Conservation (phyloP, 2,888 invertebrate genomes). For the Caprella mutica region DNA sequence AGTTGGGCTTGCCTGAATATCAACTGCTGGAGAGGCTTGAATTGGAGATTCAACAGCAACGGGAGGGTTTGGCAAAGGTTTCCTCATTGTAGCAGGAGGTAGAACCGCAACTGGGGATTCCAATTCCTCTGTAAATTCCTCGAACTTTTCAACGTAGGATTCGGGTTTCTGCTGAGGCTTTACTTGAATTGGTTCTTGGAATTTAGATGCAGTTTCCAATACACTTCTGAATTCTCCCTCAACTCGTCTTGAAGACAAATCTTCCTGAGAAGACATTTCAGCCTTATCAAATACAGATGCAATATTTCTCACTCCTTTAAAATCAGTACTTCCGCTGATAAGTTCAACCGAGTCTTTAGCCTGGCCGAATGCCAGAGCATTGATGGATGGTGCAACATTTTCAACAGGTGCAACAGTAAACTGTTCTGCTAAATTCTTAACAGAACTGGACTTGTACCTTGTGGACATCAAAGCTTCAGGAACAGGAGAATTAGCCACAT, state of each 20-base stretch:
- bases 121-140: constrained; percentile 11
- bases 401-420: constrained; percentile 11
- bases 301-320: constrained; percentile 9
- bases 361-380: constrained; percentile 19
- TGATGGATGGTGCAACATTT: constrained; percentile 11
- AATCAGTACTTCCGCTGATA: not conserved
- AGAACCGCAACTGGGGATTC: constrained; percentile 24
- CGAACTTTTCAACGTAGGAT: constrained; percentile 10
- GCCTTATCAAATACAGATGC: constrained; percentile 21
- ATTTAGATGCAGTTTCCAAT: constrained; percentile 24
- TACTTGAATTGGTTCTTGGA: constrained; percentile 28
- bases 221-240: constrained; percentile 29
- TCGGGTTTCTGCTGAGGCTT: constrained; percentile 20
- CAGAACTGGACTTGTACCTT: constrained; percentile 21
- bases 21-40: not conserved
- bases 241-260: constrained; percentile 9
- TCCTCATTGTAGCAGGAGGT: constrained; percentile 28
- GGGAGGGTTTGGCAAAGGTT: constrained; percentile 17
- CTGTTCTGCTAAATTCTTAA: constrained; percentile 27
- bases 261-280: constrained; percentile 14
- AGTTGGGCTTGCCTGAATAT: not conserved
- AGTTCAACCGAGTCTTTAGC: constrained; percentile 7
- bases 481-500: constrained; percentile 16
- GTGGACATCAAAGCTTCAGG: constrained; percentile 20
- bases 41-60: not conserved